These are phyloP conservation scores for Protobothrops mucrosquamatus DNA, from an alignment of 2,113 vertebrate genomes.

Conservation along the genomic window DNA sequence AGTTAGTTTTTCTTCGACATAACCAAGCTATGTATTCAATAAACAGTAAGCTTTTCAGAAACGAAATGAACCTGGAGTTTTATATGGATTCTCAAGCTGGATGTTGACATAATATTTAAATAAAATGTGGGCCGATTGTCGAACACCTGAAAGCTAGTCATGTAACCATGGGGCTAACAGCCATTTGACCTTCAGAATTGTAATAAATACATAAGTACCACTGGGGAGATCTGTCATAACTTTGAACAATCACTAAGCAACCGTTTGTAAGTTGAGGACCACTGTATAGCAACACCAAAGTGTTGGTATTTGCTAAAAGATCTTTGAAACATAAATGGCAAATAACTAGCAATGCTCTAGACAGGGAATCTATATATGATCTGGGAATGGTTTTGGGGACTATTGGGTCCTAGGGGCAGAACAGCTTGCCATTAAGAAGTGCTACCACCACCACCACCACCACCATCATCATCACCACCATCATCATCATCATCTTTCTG, in stretches of 20 bases:
- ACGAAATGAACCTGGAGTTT: no score
- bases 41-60: no score
- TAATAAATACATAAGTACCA: neutral
- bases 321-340: neutral
- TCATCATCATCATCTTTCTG: neutral
- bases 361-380: neutral
- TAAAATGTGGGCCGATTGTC: neutral
- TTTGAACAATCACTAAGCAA: neutral
- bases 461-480: neutral
- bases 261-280: neutral
- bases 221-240: neutral
- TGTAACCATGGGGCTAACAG: neutral
- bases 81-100: no score
- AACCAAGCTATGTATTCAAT: no score
- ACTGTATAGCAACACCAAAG: neutral
- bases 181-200: neutral
- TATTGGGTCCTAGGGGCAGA: neutral
- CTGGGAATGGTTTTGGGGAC: neutral
- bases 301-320: neutral
- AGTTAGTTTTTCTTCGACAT: no score
- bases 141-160: neutral
- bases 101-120: neutral
- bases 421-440: neutral
- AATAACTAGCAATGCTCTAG: neutral
- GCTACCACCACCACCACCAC: no score